These are phyloP conservation scores for Crotalus helleri DNA, from an alignment of 2,113 vertebrate genomes.

Conservation along the genomic window DNA sequence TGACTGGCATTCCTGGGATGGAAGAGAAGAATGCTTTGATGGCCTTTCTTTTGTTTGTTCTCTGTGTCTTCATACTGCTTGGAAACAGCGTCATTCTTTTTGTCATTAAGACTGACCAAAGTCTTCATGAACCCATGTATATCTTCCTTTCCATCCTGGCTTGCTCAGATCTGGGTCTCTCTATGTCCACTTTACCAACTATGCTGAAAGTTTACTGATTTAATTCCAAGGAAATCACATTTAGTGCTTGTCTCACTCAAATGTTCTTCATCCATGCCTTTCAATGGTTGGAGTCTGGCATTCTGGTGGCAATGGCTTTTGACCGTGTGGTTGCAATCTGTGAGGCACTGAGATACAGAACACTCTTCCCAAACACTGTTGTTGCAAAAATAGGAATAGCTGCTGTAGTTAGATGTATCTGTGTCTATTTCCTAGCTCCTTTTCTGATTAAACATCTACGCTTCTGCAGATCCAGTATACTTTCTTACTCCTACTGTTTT, in stretches of 20 bases:
- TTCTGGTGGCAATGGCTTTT: conserved; percentile 40
- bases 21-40: conserved; percentile 36
- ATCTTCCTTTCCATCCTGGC: conserved; percentile 53
- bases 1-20: conserved; percentile 49
- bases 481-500: conserved; percentile 45
- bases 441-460: conserved; percentile 31
- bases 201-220: conserved; percentile 54
- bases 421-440: conserved; percentile 30
- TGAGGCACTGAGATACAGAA: conserved; percentile 35
- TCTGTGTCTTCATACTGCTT: conserved; percentile 38
- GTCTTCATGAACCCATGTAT: conserved; percentile 54
- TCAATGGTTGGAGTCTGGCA: conserved; percentile 37
- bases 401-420: conserved; percentile 16
- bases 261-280: conserved; percentile 52
- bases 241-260: conserved; percentile 44
- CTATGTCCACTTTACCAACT: conserved; percentile 44
- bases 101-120: conserved; percentile 40
- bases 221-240: conserved; percentile 1
- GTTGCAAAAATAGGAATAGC: conserved; percentile 8
- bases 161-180: conserved; percentile 30
- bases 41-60: conserved; percentile 36
- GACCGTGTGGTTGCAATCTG: conserved; percentile 33
- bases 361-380: conserved; percentile 10
- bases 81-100: conserved; percentile 46
- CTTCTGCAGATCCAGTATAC: conserved; percentile 31